These are phyloP conservation scores for Sebastes hopkinsi DNA, from an alignment of 2,797 vertebrate species.

Conservation along the genomic window DNA sequence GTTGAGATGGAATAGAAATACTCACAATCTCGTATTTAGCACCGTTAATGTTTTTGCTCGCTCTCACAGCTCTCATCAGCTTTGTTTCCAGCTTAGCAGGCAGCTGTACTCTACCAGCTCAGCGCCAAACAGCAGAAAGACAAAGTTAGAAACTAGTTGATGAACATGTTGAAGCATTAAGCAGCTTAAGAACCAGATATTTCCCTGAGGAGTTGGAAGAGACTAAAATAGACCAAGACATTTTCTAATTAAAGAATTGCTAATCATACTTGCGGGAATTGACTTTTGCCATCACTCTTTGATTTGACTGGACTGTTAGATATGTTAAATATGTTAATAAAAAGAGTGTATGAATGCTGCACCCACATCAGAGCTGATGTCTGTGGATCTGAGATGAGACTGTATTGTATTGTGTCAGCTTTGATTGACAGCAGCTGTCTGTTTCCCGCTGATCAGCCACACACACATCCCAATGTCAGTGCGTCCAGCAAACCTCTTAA, in stretches of 20 bases:
- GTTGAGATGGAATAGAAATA: too few relatives aligned
- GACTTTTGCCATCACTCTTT: neutral
- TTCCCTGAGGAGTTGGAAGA: neutral
- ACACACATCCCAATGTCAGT: conserved; percentile 19
- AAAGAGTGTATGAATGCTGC: neutral
- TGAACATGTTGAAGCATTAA: too few relatives aligned
- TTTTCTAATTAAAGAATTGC: neutral
- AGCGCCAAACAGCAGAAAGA: too few relatives aligned
- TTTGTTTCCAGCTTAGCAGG: neutral
- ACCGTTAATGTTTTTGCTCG: neutral
- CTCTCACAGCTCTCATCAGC: neutral
- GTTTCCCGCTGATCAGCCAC: conserved; percentile 13
- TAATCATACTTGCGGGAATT: neutral
- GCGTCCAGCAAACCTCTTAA: conserved; percentile 48
- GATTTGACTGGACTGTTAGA: neutral
- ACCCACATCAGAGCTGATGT: neutral
- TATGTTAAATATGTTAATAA: neutral
- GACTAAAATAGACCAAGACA: neutral
- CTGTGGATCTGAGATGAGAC: neutral
- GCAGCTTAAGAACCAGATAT: too few relatives aligned
- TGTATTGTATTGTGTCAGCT: neutral
- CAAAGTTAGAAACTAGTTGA: too few relatives aligned
- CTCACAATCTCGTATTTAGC: too few relatives aligned
- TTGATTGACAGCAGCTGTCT: conserved; percentile 48
- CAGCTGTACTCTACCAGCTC: neutral